Evolutionary conservation across 2,888 invertebrate genomes (phyloP).

Genomic region (Hoplodrina blanda): DNA sequence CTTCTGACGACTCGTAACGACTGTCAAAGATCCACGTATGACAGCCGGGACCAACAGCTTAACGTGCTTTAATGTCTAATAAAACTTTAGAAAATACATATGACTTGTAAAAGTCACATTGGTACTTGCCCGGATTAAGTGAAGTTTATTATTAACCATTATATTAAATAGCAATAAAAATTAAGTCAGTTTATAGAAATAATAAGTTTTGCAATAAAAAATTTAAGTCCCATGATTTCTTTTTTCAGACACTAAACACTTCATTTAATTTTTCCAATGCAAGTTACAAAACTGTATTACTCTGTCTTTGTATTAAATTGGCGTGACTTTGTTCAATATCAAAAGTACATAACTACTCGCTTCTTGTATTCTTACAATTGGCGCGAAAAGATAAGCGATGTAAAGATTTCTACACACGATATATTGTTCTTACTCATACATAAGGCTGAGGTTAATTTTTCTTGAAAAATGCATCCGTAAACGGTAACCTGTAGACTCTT

Average conservation of each 20-base stretch:
- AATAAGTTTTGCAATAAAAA: not conserved
- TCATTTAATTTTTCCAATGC: constrained; percentile 2
- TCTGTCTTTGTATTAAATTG: constrained; percentile 11
- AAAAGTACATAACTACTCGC: not conserved
- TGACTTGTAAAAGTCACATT: too few relatives aligned
- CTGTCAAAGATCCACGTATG: too few relatives aligned
- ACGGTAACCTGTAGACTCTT: not conserved
- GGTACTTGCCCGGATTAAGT: too few relatives aligned
- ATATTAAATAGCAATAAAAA: not conserved
- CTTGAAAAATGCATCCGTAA: not conserved
- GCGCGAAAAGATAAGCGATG: constrained; percentile 22
- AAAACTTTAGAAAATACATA: too few relatives aligned
- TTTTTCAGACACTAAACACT: not conserved
- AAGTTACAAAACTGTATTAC: not conserved
- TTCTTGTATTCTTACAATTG: constrained; percentile 12
- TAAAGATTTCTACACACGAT: not conserved
- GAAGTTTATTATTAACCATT: not conserved
- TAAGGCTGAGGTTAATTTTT: not conserved
- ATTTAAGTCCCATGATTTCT: not conserved
- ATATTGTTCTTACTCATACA: not conserved
- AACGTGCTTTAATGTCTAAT: too few relatives aligned
- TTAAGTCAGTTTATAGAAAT: not conserved
- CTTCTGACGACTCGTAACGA: too few relatives aligned
- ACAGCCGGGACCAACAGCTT: too few relatives aligned
- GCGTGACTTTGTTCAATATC: constrained; percentile 15